Base-by-base conservation (phyloP, 2,888 invertebrate species). In the Elysia crispata region DNA sequence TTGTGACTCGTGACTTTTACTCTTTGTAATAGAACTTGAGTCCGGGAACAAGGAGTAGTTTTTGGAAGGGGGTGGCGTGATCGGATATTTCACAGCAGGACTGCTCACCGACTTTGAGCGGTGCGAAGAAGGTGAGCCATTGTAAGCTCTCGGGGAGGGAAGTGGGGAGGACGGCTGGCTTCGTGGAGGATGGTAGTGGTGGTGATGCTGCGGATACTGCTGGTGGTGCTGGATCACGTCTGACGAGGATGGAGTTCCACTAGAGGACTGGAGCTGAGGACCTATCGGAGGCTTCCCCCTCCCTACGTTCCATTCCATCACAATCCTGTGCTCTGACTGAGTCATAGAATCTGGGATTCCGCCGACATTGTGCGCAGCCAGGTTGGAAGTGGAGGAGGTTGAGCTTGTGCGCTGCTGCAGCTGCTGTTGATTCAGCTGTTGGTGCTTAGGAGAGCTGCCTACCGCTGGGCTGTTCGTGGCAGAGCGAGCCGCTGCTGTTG, bases 1-100 rank as follows among this genome's bases (percentile, higher is more conserved):
- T 92, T 97, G 97, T 20, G 96, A 97, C 93, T 97, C 97, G 92
- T 97, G 97, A 66, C 97, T 97, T 90, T 96, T 95, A 83, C 97
- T 97, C 93, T 97, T 97, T 81, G 96, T 96, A 86, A 97, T 94
- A 5, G 89, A 86, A 11, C 88, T 87, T n/a, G 87, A 86, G 57
- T 90, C 90, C 18, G 96, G 95, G 89, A 92, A 94, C 25, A 94
- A 93, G 86, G 93, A 90, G 79, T 94, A 90, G 92, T 94, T 95
- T 88, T 94, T 95, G 87, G 95, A 95, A 72, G 96, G 95, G 64
- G 97, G 96, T 64, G 97, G 97, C 6, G 97, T 96, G 1, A 95
- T 94, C 13, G 96, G 95, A 88, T 95, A 95, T 90, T 95, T 96
- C 84, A 89, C 86, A 76, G 86, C 88, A 50, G 86, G 86, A 15